Evolutionary conservation across 1,140 invertebrate genomes (phyloP).

Genomic region (Helicoverpa zea): DNA sequence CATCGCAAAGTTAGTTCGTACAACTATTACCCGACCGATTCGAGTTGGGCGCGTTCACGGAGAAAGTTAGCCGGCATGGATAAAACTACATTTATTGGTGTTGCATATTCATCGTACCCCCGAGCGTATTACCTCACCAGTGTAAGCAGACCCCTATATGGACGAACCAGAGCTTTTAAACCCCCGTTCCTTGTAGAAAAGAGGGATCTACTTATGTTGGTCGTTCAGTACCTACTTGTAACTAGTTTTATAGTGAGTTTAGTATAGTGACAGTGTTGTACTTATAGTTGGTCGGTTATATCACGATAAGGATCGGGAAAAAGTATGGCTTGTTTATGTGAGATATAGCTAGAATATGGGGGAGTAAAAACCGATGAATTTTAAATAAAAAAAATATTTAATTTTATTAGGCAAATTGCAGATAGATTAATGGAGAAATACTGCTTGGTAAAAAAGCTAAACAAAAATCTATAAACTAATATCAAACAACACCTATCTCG

Average conservation of each 20-base stretch:
- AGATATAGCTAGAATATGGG: background rate
- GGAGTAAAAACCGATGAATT: no score
- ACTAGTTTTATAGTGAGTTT: conserved; percentile 67
- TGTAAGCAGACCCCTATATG: conserved; percentile 38
- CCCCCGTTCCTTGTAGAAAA: background rate
- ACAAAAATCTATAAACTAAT: background rate
- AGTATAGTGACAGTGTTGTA: conserved; percentile 58
- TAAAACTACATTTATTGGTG: conserved; percentile 80
- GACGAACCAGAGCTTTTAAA: background rate
- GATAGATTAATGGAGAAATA: no score
- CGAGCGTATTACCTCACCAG: conserved; percentile 53
- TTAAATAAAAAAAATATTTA: no score
- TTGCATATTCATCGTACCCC: conserved; percentile 80
- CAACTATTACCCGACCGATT: conserved; percentile 55
- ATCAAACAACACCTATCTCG: conserved; percentile 10
- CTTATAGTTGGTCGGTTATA: conserved; percentile 38
- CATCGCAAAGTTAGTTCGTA: conserved; percentile 55
- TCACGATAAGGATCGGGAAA: conserved; percentile 35
- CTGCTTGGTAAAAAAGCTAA: no score
- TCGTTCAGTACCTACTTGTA: conserved; percentile 47
- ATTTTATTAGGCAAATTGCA: no score
- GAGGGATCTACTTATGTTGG: conserved; percentile 46
- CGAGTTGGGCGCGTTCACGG: conserved; percentile 49
- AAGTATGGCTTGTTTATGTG: conserved; percentile 18
- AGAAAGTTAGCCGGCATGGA: conserved; percentile 76